A percentile compares a stretch with the other conserved stretches of the same genome.
Conservation (phyloP, 1,140 invertebrate genomes). For the Chlorops oryzae region DNA sequence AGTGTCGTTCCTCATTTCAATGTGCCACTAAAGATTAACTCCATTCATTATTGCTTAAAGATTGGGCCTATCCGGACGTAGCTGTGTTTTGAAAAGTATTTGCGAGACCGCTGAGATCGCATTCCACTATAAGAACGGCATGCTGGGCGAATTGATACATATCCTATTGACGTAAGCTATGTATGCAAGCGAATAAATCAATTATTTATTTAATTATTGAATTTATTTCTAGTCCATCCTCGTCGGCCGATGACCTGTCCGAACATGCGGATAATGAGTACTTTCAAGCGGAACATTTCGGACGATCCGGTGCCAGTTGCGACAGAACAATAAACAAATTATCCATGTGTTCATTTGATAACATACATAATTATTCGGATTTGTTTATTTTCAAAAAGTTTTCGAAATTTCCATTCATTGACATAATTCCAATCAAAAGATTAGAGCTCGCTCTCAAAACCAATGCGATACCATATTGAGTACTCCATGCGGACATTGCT, state of each 20-base stretch:
- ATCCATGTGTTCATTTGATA: too few species aligned
- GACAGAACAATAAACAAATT: too few species aligned
- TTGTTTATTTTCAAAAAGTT: too few species aligned
- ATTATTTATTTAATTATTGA: not conserved
- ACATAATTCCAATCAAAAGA: too few species aligned
- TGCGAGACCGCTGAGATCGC: constrained; percentile 66
- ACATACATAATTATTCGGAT: too few species aligned
- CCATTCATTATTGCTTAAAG: constrained; percentile 33
- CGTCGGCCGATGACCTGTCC: constrained; percentile 56
- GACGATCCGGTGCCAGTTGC: constrained; percentile 53
- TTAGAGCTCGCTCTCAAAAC: too few species aligned
- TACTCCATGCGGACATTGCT: constrained; percentile 16
- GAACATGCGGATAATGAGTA: constrained; percentile 63
- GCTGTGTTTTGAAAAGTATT: constrained; percentile 66
- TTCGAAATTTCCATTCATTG: too few species aligned
- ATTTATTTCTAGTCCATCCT: constrained; percentile 53
- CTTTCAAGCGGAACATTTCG: constrained; percentile 60
- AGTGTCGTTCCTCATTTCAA: not conserved
- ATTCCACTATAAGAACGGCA: constrained; percentile 57
- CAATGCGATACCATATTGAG: constrained; percentile 14
- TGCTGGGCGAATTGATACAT: constrained; percentile 65
- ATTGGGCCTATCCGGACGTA: constrained; percentile 59
- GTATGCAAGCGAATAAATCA: not conserved
- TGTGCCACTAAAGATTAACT: constrained; percentile 7
- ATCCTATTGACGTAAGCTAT: constrained; percentile 61